Conservation (phyloP, 2,888 invertebrate genomes). For the Pandemis cinnamomeana region DNA sequence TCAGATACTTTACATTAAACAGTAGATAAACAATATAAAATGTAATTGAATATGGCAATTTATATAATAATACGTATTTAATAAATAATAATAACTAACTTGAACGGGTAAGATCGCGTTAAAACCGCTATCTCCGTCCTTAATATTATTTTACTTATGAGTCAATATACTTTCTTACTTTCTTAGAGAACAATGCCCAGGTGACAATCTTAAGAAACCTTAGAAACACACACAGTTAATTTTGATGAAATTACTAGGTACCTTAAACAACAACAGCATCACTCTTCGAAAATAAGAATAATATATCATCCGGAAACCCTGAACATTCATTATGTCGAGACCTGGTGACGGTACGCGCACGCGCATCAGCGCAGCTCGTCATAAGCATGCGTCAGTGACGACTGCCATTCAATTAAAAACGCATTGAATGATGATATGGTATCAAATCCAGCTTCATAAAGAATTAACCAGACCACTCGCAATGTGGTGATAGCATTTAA, state of each 20-base stretch:
- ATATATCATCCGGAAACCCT: slow-evolving; percentile 12
- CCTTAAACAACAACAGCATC: no score
- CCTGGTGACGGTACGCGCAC: slow-evolving; percentile 5
- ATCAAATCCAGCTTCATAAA: background rate
- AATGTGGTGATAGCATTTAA: background rate
- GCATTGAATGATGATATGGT: slow-evolving; percentile 2
- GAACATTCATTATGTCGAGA: slow-evolving; percentile 12
- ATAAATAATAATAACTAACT: background rate
- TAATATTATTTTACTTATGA: no score
- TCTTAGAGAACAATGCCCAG: no score
- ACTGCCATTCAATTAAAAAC: slow-evolving; percentile 1
- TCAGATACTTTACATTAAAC: no score
- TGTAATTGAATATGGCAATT: background rate
- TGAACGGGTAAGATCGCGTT: background rate
- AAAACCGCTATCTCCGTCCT: no score
- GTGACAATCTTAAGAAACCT: no score
- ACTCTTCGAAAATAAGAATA: background rate
- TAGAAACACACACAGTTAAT: no score
- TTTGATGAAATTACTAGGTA: no score
- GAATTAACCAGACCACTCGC: background rate
- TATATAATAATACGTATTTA: background rate
- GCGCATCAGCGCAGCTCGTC: slow-evolving; percentile 1
- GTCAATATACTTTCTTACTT: no score
- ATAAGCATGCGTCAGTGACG: background rate
- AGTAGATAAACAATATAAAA: no score